A percentile compares a stretch with the other conserved stretches of the same genome.
Evolutionary conservation across 35 echinoderm and acorn worm species (phyloP).

Genomic region (Stichopus chloronotus): DNA sequence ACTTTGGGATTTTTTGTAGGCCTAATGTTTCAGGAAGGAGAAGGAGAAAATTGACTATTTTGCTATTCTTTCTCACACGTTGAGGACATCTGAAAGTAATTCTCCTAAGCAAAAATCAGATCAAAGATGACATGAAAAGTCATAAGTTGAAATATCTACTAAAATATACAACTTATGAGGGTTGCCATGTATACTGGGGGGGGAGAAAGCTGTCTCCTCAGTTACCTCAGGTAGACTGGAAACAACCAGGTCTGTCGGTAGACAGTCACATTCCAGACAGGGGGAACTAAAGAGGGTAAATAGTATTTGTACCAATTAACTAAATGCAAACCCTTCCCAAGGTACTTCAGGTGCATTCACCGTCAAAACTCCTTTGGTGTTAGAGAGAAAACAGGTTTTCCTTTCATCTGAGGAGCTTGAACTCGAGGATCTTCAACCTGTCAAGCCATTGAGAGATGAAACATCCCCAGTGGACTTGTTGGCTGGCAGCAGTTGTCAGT

Average conservation of each 20-base stretch:
- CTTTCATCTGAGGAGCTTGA: conserved; percentile 47
- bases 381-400: conserved; percentile 34
- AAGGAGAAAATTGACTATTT: too few species aligned
- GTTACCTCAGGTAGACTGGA: too few species aligned
- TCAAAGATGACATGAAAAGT: too few species aligned
- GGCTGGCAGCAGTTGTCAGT: conserved; percentile 44
- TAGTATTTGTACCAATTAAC: neutral
- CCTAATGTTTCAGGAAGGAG: too few species aligned
- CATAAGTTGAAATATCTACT: too few species aligned
- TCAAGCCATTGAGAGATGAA: conserved; percentile 52
- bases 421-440: conserved; percentile 42
- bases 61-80: too few species aligned
- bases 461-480: conserved; percentile 49
- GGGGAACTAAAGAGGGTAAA: conserved; percentile 42
- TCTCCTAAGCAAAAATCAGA: too few species aligned
- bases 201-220: too few species aligned
- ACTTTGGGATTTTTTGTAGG: too few species aligned
- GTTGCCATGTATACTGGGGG: too few species aligned
- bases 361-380: conserved; percentile 40
- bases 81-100: too few species aligned
- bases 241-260: conserved; percentile 8
- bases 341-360: conserved; percentile 13
- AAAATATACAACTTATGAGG: too few species aligned
- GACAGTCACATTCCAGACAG: conserved; percentile 30
- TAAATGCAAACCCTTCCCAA: conserved; percentile 28